These are phyloP conservation scores for Aix galericulata DNA, from an alignment of 2,113 vertebrate genomes.

Conservation along the genomic window DNA sequence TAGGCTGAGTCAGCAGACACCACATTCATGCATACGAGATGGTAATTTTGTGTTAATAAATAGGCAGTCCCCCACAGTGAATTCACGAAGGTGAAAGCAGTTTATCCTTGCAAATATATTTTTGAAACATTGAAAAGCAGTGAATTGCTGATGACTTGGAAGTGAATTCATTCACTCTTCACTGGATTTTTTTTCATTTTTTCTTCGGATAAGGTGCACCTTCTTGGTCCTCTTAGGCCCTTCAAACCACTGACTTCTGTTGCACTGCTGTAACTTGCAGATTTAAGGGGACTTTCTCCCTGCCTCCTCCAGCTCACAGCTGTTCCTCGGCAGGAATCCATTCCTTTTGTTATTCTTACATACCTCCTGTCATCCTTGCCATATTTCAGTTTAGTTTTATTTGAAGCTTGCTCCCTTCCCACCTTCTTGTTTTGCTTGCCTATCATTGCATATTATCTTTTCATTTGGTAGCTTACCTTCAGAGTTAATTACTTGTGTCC, in stretches of 20 bases:
- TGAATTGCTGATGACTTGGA: neutral
- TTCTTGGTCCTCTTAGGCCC: neutral
- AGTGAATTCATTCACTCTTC: neutral
- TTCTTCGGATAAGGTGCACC: neutral
- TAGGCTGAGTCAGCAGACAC: neutral
- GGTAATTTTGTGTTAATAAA: neutral
- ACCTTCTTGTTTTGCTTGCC: neutral
- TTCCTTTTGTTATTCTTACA: neutral
- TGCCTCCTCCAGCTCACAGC: neutral
- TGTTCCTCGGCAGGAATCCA: neutral
- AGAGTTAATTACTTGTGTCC: neutral
- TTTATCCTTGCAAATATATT: neutral
- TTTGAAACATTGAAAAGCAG: neutral
- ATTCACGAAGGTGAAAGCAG: neutral
- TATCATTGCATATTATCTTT: neutral
- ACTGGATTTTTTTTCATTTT: neutral
- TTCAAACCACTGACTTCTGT: neutral
- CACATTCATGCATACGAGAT: fast-evolving
- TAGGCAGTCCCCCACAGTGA: neutral
- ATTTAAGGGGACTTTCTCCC: neutral
- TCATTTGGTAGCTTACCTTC: neutral
- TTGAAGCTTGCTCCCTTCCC: neutral
- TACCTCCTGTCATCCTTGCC: neutral
- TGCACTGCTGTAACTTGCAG: neutral
- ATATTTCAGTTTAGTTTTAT: neutral